These are phyloP conservation scores for Epinotia bilunana DNA, from an alignment of 2,888 invertebrate species.

Conservation along the genomic window DNA sequence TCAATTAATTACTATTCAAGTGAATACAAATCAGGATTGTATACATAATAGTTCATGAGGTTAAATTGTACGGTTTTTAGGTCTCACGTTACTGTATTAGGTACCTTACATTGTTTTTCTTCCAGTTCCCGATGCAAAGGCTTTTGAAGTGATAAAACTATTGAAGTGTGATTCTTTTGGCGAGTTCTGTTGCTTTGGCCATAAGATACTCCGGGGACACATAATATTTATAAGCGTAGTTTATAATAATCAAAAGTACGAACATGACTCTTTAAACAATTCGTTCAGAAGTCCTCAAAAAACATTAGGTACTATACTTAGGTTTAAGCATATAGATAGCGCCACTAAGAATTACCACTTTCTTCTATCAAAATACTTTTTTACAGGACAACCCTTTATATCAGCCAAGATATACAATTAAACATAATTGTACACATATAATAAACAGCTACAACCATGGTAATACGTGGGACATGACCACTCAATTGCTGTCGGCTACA, in stretches of 20 bases:
- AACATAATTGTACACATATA: constrained; percentile 1
- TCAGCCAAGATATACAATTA: constrained; percentile 15
- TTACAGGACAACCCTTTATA: neutral
- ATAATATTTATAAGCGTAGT: too few species aligned
- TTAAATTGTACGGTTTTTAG: neutral
- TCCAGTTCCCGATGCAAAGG: too few species aligned
- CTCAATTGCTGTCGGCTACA: constrained; percentile 17
- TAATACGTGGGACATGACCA: constrained; percentile 7
- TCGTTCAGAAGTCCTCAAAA: too few species aligned
- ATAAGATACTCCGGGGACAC: too few species aligned
- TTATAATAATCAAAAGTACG: too few species aligned
- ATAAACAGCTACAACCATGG: constrained; percentile 21
- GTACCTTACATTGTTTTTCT: too few species aligned
- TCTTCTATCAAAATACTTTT: constrained; percentile 15
- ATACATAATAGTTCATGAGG: neutral
- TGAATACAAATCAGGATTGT: neutral
- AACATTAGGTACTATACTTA: too few species aligned
- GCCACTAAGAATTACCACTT: neutral
- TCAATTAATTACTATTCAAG: neutral
- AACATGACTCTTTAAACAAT: too few species aligned
- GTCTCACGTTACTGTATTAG: too few species aligned
- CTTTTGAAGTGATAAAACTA: too few species aligned
- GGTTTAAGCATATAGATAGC: neutral
- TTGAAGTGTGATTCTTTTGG: too few species aligned
- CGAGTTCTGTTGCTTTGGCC: too few species aligned